phyloP scores from a whole-genome alignment of 1,140 invertebrate genomes.

The Drosophila miranda region DNA sequence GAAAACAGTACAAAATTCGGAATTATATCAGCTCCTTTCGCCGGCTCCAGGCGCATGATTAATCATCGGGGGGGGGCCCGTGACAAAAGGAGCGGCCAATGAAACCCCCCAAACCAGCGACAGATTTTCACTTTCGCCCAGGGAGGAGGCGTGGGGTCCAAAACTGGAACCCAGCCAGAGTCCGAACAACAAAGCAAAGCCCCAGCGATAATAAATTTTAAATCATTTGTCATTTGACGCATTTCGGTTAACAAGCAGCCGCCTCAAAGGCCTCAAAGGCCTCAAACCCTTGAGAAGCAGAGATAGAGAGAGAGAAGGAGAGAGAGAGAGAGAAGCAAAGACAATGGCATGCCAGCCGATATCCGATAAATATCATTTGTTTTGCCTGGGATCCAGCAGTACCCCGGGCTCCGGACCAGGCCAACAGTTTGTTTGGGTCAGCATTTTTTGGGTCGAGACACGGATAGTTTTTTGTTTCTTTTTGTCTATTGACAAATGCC shows the following conservation, averaged over 20 bases:
- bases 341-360: constrained; percentile 49
- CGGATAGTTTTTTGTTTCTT: constrained; percentile 23
- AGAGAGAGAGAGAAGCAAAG: constrained; percentile 29
- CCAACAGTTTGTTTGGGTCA: constrained; percentile 48
- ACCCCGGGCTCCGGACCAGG: constrained; percentile 2
- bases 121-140: constrained; percentile 46
- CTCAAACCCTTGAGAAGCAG: constrained; percentile 23
- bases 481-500: constrained; percentile 62
- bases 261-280: constrained; percentile 17
- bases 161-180: too few relatives aligned
- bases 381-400: constrained; percentile 19
- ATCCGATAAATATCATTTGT: constrained; percentile 67
- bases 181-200: constrained; percentile 11
- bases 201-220: constrained; percentile 69
- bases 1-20: neutral
- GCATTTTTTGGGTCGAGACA: constrained; percentile 38
- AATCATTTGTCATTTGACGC: constrained; percentile 78
- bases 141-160: too few relatives aligned
- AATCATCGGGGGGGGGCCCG: constrained; percentile 42
- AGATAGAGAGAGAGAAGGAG: neutral
- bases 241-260: constrained; percentile 70
- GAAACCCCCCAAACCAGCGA: constrained; percentile 34
- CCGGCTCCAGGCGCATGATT: constrained; percentile 31
- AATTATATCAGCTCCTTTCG: constrained; percentile 1
- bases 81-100: constrained; percentile 20